Conservation (phyloP, 2,797 vertebrate genomes). For the Thamnophis elegans region DNA sequence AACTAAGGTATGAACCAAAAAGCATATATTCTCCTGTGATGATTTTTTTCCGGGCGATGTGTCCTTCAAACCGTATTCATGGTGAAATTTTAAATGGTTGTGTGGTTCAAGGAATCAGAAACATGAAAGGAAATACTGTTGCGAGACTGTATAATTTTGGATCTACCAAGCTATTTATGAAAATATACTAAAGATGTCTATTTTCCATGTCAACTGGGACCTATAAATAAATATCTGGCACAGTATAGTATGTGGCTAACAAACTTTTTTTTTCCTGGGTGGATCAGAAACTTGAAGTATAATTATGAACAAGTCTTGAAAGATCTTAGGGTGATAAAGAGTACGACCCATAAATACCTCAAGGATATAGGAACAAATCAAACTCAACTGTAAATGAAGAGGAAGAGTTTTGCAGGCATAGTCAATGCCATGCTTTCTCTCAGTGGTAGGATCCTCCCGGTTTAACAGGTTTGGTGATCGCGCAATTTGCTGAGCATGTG, state of each 20-base stretch:
- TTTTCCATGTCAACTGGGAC: background rate
- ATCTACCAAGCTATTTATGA: background rate
- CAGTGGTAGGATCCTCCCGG: too few relatives aligned
- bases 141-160: background rate
- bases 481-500: too few relatives aligned
- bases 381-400: background rate
- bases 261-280: background rate
- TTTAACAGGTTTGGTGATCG: too few relatives aligned
- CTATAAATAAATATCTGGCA: background rate
- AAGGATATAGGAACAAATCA: background rate
- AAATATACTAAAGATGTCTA: background rate
- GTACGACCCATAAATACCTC: background rate
- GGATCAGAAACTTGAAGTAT: background rate
- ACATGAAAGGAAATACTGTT: background rate
- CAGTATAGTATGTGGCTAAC: background rate
- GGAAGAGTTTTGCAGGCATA: background rate
- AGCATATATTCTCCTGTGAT: background rate
- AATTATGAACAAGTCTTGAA: background rate
- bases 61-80: background rate
- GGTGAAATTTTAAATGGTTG: background rate
- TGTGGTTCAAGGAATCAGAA: background rate
- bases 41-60: background rate
- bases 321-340: background rate
- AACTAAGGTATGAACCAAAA: background rate
- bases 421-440: background rate